Conservation (phyloP, 2,113 vertebrate species). For the Entelurus aequoreus region DNA sequence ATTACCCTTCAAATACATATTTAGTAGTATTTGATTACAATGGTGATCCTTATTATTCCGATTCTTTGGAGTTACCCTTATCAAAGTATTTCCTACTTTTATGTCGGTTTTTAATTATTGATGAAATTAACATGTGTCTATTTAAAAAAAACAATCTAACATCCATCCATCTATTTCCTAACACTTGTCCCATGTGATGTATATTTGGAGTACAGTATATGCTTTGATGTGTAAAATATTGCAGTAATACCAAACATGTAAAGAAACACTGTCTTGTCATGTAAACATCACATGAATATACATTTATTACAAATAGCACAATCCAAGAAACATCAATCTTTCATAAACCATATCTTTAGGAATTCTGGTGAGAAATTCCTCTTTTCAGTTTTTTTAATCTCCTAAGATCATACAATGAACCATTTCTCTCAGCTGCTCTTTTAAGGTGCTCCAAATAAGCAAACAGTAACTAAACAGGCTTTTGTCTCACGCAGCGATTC, state of each 20-base stretch:
- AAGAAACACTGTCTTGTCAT: not conserved
- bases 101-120: no score
- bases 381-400: conserved; percentile 31
- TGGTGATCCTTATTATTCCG: no score
- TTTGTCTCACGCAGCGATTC: conserved; percentile 25
- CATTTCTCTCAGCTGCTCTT: conserved; percentile 28
- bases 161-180: no score
- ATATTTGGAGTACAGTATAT: no score
- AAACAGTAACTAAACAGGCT: conserved; percentile 25
- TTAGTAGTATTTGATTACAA: no score
- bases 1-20: no score
- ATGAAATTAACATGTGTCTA: no score
- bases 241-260: not conserved
- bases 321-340: conserved; percentile 64
- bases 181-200: no score
- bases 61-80: no score
- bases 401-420: conserved; percentile 16
- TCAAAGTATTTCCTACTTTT: no score
- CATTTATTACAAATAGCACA: conserved; percentile 78
- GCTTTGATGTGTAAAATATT: not conserved
- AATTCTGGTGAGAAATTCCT: conserved; percentile 58
- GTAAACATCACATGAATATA: conserved; percentile 70
- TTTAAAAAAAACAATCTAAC: no score
- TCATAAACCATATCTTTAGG: conserved; percentile 84
- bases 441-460: conserved; percentile 52